A percentile compares a stretch with the other conserved stretches of the same genome.
These are phyloP conservation scores for Pseudomyrmex cubaensis DNA, from an alignment of 1,140 invertebrate genomes.

Conservation along the genomic window DNA sequence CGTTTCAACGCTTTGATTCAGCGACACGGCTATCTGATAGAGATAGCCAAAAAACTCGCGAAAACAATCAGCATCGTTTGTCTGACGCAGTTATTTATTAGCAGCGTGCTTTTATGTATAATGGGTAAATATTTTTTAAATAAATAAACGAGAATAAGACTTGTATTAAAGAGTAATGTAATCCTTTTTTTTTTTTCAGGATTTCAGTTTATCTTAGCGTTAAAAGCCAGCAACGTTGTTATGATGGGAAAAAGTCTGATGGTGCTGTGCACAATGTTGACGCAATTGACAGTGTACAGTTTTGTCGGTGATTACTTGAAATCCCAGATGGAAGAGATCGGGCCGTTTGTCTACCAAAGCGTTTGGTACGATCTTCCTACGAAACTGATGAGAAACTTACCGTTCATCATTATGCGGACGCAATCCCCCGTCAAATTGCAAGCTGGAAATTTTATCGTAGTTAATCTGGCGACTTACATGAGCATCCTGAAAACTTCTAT, in stretches of 20 bases:
- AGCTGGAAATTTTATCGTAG: constrained; percentile 46
- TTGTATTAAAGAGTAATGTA: too few relatives aligned
- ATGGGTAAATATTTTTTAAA: constrained; percentile 36
- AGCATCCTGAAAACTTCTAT: constrained; percentile 65
- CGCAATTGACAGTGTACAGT: constrained; percentile 55
- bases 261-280: constrained; percentile 10
- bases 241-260: constrained; percentile 30
- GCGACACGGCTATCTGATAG: constrained; percentile 37
- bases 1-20: constrained; percentile 3
- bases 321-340: constrained; percentile 58
- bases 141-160: too few relatives aligned
- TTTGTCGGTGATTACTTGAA: constrained; percentile 62
- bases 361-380: constrained; percentile 53
- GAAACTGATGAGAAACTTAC: constrained; percentile 20
- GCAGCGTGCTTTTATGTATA: constrained; percentile 50
- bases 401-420: constrained; percentile 44
- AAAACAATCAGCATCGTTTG: constrained; percentile 41
- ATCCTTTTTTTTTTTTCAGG: constrained; percentile 26
- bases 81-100: constrained; percentile 51
- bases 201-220: constrained; percentile 64
- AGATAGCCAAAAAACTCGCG: constrained; percentile 18
- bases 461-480: constrained; percentile 64
- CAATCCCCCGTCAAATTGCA: constrained; percentile 30
- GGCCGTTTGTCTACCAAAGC: constrained; percentile 29
- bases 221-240: background rate